Conservation (phyloP, 2,888 invertebrate species). For the Hemicrepidius hirtus region DNA sequence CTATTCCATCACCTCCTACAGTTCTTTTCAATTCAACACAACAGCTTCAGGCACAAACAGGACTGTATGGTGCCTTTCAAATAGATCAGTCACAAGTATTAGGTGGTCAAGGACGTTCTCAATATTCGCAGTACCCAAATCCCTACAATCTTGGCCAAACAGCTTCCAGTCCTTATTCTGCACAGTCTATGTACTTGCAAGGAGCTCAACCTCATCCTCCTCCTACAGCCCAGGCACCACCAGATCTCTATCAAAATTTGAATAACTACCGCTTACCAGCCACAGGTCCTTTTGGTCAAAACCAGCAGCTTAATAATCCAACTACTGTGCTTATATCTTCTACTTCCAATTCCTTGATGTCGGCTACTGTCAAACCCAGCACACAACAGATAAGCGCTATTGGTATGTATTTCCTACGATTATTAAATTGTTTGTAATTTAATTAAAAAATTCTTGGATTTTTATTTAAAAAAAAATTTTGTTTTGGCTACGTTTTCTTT, state of each 20-base stretch:
- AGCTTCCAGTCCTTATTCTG: constrained; percentile 80
- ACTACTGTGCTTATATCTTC: constrained; percentile 92
- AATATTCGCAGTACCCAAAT: constrained; percentile 84
- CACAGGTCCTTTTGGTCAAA: constrained; percentile 83
- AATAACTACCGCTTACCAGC: constrained; percentile 71
- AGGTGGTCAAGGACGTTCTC: constrained; percentile 83
- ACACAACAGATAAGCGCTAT: constrained; percentile 90
- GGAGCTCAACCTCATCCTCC: constrained; percentile 73
- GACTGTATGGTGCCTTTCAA: constrained; percentile 89
- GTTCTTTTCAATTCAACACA: constrained; percentile 88
- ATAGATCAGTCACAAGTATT: constrained; percentile 74
- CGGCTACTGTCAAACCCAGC: constrained; percentile 88
- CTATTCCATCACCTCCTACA: constrained; percentile 90
- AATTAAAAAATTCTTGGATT: background rate
- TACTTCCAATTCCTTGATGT: constrained; percentile 91
- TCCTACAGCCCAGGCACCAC: constrained; percentile 77
- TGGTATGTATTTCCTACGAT: too few species aligned
- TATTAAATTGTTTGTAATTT: too few species aligned
- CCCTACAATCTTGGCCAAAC: constrained; percentile 76
- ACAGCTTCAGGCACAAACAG: constrained; percentile 74
- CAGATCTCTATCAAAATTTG: constrained; percentile 81
- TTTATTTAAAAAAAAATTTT: background rate
- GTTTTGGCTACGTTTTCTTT: background rate
- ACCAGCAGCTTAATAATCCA: constrained; percentile 88
- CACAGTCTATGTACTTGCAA: constrained; percentile 81